Evolutionary conservation across 2,797 vertebrate genomes (phyloP).

Genomic region (Fistularia tabacaria): DNA sequence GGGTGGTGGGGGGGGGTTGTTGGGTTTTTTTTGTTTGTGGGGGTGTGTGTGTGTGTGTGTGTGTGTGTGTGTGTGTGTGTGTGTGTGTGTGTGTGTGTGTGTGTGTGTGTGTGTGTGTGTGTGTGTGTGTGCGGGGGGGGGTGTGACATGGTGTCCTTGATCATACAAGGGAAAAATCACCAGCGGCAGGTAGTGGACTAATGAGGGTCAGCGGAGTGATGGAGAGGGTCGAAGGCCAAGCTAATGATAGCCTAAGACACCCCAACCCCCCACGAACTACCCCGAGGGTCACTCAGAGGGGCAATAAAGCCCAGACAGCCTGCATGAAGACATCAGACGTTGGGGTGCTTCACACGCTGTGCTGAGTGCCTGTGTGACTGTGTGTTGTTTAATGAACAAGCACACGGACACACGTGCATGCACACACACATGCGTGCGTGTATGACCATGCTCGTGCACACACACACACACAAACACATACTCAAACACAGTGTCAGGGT

Average conservation of each 20-base stretch:
- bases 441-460: no score
- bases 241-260: conserved; percentile 48
- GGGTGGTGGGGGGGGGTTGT: no score
- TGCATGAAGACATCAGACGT: conserved; percentile 15
- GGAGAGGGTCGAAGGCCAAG: conserved; percentile 40
- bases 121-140: not conserved
- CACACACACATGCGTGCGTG: no score
- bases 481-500: no score
- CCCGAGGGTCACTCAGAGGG: conserved; percentile 32
- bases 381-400: not conserved
- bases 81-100: no score
- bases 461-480: no score
- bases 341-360: not conserved
- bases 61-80: no score
- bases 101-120: no score
- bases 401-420: no score
- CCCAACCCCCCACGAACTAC: conserved; percentile 14
- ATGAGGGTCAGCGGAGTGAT: conserved; percentile 45
- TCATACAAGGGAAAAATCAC: conserved; percentile 36
- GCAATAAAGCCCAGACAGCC: conserved; percentile 7
- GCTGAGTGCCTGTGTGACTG: not conserved
- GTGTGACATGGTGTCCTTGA: conserved; percentile 23
- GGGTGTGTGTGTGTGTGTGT: no score
- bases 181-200: conserved; percentile 49
- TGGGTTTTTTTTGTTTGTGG: no score